Conservation (phyloP, 1,140 invertebrate species). For the Bombyx mandarina region DNA sequence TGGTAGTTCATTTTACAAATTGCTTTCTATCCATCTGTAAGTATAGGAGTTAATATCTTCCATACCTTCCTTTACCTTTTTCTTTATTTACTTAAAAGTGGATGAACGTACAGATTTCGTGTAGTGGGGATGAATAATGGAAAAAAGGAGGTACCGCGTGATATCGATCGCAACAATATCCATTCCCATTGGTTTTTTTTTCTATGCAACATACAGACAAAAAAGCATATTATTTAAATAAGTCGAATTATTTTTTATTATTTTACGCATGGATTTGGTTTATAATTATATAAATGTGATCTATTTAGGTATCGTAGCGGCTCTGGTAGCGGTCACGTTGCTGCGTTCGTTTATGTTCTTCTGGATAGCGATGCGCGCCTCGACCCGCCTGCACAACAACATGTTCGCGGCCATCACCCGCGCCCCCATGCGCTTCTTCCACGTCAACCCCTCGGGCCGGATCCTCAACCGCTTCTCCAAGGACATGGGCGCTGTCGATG, state of each 20-base stretch:
- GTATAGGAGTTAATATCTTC: too few relatives aligned
- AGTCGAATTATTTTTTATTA: not conserved
- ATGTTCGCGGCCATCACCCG: conserved; percentile 85
- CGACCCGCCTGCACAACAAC: conserved; percentile 79
- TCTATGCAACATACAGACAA: too few relatives aligned
- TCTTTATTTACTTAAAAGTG: too few relatives aligned
- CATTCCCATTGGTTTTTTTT: too few relatives aligned
- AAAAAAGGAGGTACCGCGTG: too few relatives aligned
- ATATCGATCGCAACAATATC: too few relatives aligned
- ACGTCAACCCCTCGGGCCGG: conserved; percentile 81
- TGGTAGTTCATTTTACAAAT: too few relatives aligned
- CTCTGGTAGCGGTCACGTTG: conserved; percentile 73
- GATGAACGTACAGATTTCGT: too few relatives aligned
- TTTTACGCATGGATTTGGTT: not conserved
- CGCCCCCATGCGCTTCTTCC: conserved; percentile 87
- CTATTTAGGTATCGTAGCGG: conserved; percentile 70
- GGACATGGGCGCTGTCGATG: conserved; percentile 90
- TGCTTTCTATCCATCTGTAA: too few relatives aligned
- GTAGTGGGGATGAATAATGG: too few relatives aligned
- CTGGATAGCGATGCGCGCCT: conserved; percentile 78
- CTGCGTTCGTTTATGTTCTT: conserved; percentile 78
- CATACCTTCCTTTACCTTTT: too few relatives aligned
- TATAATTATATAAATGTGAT: not conserved
- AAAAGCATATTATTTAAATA: too few relatives aligned
- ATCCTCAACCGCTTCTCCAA: conserved; percentile 88